Evolutionary conservation across 2,113 vertebrate species (phyloP), one percentile per base, ranked within the genome.

Genomic region (Chloroceryle aenea): DNA sequence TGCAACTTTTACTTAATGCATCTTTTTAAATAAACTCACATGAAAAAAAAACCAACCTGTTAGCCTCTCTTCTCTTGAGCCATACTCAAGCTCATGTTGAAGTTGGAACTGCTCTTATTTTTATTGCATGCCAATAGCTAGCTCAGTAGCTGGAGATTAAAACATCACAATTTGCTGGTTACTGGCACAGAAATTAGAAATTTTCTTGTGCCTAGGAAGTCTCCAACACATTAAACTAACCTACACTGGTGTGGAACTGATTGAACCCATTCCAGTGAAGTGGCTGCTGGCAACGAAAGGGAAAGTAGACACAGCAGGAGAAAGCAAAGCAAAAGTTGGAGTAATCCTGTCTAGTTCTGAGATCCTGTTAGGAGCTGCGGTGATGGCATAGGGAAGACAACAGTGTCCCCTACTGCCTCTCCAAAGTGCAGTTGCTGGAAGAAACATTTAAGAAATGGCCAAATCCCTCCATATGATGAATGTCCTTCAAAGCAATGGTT

Each of bases 381-480:
- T 61, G 48, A 43, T 82, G 67, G 32, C 26, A 26, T 36, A 73
- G 42, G 40, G 90, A 90, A 52, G 74, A 82, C 63, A 77, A 52
- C 48, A 94, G 69, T 96, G 86, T 96, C 82, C 90, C 90, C 92
- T 96, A 3, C 68, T 93, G 93, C 90, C 58, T 94, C 92, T 93
- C 43, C 23, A 23, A 78, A 89, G 23, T 84, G 74, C 79, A 30
- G 15, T 91, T 80, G 30, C 75, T 53, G 27, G 50, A 88, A 68
- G 34, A 79, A 85, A 32, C 40, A 9, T 63, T 34, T 29, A 79
- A 42, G 26, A 75, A 80, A 85, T 42, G 11, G 63, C 59, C 55
- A 47, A 67, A 56, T 69, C 8, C 30, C 79, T 87, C 30, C 52
- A 34, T 15, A 94, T 81, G 29, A 20, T 78, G 62, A 38, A 82